Evolutionary conservation across 2,888 invertebrate species (phyloP), one percentile per base, ranked within the genome.

Genomic region (Cephonodes hylas): DNA sequence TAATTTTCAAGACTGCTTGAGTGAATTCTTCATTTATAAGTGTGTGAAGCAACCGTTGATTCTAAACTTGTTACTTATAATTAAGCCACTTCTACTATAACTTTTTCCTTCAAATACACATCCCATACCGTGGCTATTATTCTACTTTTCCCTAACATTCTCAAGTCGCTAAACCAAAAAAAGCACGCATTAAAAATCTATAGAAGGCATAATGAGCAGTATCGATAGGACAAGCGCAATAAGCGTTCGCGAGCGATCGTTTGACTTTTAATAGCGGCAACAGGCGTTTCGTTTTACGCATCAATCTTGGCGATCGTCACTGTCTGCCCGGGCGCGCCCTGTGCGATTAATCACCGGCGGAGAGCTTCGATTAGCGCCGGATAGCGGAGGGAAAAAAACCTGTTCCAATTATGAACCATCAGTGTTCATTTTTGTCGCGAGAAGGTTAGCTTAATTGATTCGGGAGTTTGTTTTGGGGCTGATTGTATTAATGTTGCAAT

Each of bases 301-400:
- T 91, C 86, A 90, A 90, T 90, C 89, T 89, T 85, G 75, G 72
- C 79, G 80, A 79, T 83, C 86, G 85, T 88, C 88, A 85, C 83
- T 85, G 88, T 85, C 88, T 81, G 76, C 76, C 75, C 75, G 70
- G 81, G 66, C 81, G 77, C 86, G 84, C 83, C 84, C 86, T 83
- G 80, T 83, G 81, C 88, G 84, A 89, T 91, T 89, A 89, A 91
- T 91, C 90, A 90, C 63, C 66, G 66, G 58, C 25, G 74, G 77
- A 78, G 81, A 85, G 80, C 84, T 88, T 91, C 89, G 89, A 90
- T 90, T 89, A 89, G 85, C 88, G 84, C 84, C 85, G 84, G 78
- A 79, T 83, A 80, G 73, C 71, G 66, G 58, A 58, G 68, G 66
- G 67, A 72, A 79, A 82, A 83, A 81, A 80, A 79, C 81, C 79